Evolutionary conservation across 2,888 invertebrate genomes (phyloP), one percentile per base, ranked within the genome.

Genomic region (Sphinx pinastri): DNA sequence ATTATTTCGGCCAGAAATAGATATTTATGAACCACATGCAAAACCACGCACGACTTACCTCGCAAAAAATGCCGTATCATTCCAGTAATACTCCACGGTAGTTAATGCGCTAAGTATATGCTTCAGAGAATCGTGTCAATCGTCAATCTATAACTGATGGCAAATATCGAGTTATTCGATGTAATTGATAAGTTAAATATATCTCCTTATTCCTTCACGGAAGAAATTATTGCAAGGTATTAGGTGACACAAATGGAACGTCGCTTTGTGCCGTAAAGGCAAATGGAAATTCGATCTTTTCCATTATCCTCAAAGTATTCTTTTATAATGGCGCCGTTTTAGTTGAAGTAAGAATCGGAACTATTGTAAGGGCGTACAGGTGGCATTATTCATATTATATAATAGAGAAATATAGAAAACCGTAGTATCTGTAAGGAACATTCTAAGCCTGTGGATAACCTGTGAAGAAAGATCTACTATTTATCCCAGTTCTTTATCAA

Each of bases 221-320:
- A 71, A 70, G 71, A 71, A 71, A 71, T 69, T 74, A 73, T 72
- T 45, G 31, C 52, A 59, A 70, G 71, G 51, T 68, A 70, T 68
- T 67, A 70, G 47, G 57, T 72, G 73, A 71, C 69, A 71, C 69
- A 75, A 78, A 77, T 77, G 71, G 73, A 67, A 68, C 71, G 71
- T 72, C 67, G 71, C 69, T 77, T 77, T 79, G 75, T 74, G 71
- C 70, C 55, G 71, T 66, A 60, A 70, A 55, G 67, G 72, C 70
- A 71, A 72, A 73, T 73, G 72, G 71, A 71, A 69, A 69, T 52
- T 69, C 25, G 52, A 69, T 54, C 60, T 54, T 45, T 49, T 69
- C 63, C 63, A 69, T 69, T 69, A 69, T 63, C 45, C 60, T 59
- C 60, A 52, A 63, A 69, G 60, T 60, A 47, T 54, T 45, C 19